phyloP scores from a whole-genome alignment of 2,113 vertebrate genomes.

The Illadopsis cleaveri region DNA sequence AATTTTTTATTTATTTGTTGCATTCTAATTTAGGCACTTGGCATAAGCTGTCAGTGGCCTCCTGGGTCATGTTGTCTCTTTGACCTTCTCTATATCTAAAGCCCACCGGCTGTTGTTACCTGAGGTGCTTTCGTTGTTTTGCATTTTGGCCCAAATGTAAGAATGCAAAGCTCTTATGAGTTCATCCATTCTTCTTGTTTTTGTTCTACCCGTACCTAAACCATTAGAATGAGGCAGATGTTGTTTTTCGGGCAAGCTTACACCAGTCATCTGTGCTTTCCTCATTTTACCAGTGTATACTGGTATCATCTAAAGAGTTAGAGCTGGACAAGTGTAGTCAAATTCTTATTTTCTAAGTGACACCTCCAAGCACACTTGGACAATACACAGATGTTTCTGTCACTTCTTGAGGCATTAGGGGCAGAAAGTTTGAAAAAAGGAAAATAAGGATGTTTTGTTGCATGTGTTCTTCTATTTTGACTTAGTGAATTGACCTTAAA shows the following conservation, averaged over 20 bases:
- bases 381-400: background rate
- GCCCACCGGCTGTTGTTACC: background rate
- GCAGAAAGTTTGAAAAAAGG: background rate
- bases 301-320: background rate
- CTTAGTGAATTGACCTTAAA: constrained; percentile 4
- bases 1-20: background rate
- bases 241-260: background rate
- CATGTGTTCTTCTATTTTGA: background rate
- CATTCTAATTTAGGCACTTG: background rate
- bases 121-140: background rate
- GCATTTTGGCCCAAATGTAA: background rate
- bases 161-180: background rate
- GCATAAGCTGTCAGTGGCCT: background rate
- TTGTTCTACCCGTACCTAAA: background rate
- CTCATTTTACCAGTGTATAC: background rate
- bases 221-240: background rate
- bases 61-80: background rate
- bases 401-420: background rate
- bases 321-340: background rate
- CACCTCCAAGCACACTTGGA: background rate
- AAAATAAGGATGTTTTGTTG: background rate
- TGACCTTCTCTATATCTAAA: background rate
- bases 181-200: background rate
- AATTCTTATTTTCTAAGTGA: background rate
- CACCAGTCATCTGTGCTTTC: background rate